Conservation (phyloP, 2,113 vertebrate genomes). For the Sinocyclocheilus rhinocerous region DNA sequence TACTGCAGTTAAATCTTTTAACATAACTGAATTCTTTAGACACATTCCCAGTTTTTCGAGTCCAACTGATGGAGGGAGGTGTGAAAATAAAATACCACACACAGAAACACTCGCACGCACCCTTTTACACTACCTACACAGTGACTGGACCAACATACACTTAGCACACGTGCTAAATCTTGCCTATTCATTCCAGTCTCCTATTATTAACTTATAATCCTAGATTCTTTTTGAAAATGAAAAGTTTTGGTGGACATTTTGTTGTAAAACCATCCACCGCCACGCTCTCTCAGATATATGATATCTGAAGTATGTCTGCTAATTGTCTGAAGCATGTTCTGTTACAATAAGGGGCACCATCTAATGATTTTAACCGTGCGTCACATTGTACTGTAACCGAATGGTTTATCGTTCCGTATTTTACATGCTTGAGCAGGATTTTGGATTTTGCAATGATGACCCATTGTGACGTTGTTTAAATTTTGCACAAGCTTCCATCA, state of each 20-base stretch:
- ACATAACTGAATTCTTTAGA: slow-evolving; percentile 50
- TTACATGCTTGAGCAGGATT: slow-evolving; percentile 13
- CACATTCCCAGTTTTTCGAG: slow-evolving; percentile 67
- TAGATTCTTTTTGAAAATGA: not conserved
- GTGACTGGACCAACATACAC: not conserved
- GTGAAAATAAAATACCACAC: slow-evolving; percentile 17
- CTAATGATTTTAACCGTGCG: not conserved
- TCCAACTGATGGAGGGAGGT: slow-evolving; percentile 18
- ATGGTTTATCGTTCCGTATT: not conserved
- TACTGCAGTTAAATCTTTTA: slow-evolving; percentile 4
- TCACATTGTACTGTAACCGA: slow-evolving; percentile 15
- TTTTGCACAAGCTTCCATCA: slow-evolving; percentile 32
- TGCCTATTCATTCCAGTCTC: slow-evolving; percentile 20
- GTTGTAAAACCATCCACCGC: not conserved
- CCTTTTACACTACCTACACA: slow-evolving; percentile 48
- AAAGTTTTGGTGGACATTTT: slow-evolving; percentile 27
- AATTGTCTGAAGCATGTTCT: slow-evolving; percentile 20
- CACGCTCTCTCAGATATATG: not conserved
- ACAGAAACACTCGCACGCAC: slow-evolving; percentile 23
- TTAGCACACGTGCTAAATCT: not conserved
- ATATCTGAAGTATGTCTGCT: slow-evolving; percentile 17
- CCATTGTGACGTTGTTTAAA: slow-evolving; percentile 21
- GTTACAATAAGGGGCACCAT: slow-evolving; percentile 4
- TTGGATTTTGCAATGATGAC: slow-evolving; percentile 10
- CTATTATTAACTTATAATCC: slow-evolving; percentile 1